phyloP scores from a whole-genome alignment of 2,113 vertebrate genomes.

The Nasalis larvatus region DNA sequence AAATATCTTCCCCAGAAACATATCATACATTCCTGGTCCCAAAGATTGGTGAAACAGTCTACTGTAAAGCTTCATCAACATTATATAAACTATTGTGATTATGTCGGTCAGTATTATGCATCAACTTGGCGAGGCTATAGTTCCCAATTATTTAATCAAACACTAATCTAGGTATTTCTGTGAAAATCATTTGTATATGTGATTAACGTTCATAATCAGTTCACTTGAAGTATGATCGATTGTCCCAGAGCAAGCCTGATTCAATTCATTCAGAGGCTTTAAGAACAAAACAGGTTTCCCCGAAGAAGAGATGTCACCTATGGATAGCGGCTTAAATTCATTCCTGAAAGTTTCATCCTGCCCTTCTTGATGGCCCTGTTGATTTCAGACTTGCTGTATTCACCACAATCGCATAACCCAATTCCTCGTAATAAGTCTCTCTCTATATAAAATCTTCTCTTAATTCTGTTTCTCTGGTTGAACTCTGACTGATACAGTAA shows the following conservation, averaged over 20 bases:
- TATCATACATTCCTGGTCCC: not conserved
- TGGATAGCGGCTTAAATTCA: not conserved
- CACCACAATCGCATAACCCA: not conserved
- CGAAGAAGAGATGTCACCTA: not conserved
- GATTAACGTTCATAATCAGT: not conserved
- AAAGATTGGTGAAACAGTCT: not conserved
- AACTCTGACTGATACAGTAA: not conserved
- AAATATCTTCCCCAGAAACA: not conserved
- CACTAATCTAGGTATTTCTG: not conserved
- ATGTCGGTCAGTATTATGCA: not conserved
- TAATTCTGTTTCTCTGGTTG: not conserved
- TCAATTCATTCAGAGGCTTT: not conserved
- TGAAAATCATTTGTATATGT: not conserved
- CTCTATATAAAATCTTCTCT: not conserved
- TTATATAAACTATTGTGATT: not conserved
- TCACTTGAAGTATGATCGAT: not conserved
- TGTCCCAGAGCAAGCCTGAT: not conserved
- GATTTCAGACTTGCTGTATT: not conserved
- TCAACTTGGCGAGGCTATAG: not conserved
- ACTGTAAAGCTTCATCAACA: not conserved
- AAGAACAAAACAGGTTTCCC: not conserved
- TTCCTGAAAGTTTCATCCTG: not conserved
- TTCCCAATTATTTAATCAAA: not conserved
- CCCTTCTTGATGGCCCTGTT: not conserved
- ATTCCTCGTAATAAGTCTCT: not conserved